Percentiles rank a stretch among this genome's conserved stretches.
Evolutionary conservation across 1,140 invertebrate genomes (phyloP).

Genomic region (Bicyclus anynana): DNA sequence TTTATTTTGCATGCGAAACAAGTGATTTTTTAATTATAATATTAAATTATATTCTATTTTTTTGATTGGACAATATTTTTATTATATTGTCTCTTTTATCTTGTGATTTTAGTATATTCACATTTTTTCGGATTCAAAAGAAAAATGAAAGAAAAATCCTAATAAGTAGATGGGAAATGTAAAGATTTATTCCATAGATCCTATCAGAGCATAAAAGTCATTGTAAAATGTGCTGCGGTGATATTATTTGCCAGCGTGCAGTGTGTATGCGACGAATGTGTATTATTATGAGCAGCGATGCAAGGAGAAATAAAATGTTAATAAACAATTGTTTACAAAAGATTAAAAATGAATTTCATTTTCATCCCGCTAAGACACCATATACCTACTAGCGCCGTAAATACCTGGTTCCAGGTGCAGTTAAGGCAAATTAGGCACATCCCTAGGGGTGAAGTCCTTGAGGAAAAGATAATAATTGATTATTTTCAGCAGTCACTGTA

Average conservation of each 20-base stretch:
- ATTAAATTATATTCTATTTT: slow-evolving; percentile 36
- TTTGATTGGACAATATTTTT: slow-evolving; percentile 48
- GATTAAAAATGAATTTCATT: slow-evolving; percentile 64
- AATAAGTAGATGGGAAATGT: slow-evolving; percentile 35
- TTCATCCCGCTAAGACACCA: slow-evolving; percentile 11
- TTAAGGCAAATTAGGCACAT: too few species aligned
- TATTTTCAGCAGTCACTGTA: too few species aligned
- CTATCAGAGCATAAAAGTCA: slow-evolving; percentile 62
- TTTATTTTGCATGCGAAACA: slow-evolving; percentile 63
- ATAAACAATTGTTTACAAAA: slow-evolving; percentile 78
- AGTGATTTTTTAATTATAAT: too few species aligned
- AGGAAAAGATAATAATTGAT: too few species aligned
- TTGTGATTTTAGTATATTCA: slow-evolving; percentile 72
- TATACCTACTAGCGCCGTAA: too few species aligned
- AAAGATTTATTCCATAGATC: slow-evolving; percentile 64
- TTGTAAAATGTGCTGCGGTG: slow-evolving; percentile 56
- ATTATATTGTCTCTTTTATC: slow-evolving; percentile 38
- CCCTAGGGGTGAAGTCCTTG: too few species aligned
- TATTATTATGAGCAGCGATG: slow-evolving; percentile 68
- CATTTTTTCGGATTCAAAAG: slow-evolving; percentile 64
- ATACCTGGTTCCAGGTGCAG: too few species aligned
- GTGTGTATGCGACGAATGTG: slow-evolving; percentile 67
- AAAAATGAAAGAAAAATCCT: slow-evolving; percentile 70
- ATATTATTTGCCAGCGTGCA: slow-evolving; percentile 61
- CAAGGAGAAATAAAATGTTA: slow-evolving; percentile 75